Conservation (phyloP, 2,797 vertebrate genomes). For the Myripristis jacobus region DNA sequence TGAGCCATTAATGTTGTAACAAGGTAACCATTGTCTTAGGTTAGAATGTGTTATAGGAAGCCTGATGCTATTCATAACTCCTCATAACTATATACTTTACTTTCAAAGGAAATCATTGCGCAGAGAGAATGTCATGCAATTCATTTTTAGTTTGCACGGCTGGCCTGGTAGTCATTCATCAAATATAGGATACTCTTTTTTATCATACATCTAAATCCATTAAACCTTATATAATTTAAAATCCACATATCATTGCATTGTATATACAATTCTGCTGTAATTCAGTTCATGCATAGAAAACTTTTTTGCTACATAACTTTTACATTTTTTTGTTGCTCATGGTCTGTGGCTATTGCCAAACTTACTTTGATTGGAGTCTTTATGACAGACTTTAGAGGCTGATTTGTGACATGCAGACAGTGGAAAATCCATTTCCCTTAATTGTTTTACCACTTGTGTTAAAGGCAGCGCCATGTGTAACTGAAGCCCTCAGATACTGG, state of each 20-base stretch:
- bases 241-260: no score
- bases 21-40: constrained; percentile 12
- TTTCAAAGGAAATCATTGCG: background rate
- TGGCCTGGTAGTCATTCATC: background rate
- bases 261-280: no score
- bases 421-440: constrained; percentile 93
- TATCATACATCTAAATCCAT: background rate
- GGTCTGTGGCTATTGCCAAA: constrained; percentile 25
- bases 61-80: background rate
- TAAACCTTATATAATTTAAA: no score
- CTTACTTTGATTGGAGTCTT: constrained; percentile 61
- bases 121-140: background rate
- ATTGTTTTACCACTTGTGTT: constrained; percentile 93
- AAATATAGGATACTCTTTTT: background rate
- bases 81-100: background rate
- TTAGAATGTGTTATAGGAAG: constrained; percentile 3
- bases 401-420: constrained; percentile 76
- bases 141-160: background rate
- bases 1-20: constrained; percentile 38
- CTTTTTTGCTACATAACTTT: background rate
- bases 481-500: constrained; percentile 87
- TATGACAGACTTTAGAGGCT: constrained; percentile 51
- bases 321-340: constrained; percentile 23
- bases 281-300: no score
- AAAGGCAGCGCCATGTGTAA: constrained; percentile 86